Conservation (phyloP, 2,797 vertebrate genomes). For the Adrianichthys oophorus region DNA sequence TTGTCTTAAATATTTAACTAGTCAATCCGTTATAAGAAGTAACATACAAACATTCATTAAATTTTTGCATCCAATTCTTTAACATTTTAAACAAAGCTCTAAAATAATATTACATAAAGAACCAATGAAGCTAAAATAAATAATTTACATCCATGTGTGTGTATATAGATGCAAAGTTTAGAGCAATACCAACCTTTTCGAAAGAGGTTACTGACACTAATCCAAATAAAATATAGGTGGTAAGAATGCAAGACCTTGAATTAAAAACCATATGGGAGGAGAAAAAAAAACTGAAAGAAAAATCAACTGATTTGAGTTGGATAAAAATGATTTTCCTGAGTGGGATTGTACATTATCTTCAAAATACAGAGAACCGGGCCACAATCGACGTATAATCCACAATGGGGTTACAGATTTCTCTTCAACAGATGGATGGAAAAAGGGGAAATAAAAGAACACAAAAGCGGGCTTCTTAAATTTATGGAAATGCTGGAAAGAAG, state of each 20-base stretch:
- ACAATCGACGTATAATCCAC: conserved; percentile 72
- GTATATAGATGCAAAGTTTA: conserved; percentile 89
- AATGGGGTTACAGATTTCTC: conserved; percentile 66
- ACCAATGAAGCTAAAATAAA: conserved; percentile 85
- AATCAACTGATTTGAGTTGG: conserved; percentile 53
- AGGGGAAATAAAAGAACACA: conserved; percentile 57
- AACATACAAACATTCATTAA: neutral
- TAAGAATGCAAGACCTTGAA: conserved; percentile 93
- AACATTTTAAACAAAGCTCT: conserved; percentile 57
- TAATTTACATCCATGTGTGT: conserved; percentile 57
- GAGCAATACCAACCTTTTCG: conserved; percentile 99
- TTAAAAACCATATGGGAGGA: conserved; percentile 63
- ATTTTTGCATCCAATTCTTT: conserved; percentile 34
- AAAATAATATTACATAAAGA: conserved; percentile 76
- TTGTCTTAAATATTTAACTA: no score
- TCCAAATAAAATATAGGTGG: conserved; percentile 91
- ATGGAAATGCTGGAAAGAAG: conserved; percentile 38
- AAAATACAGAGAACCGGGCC: conserved; percentile 60
- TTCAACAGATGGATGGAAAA: conserved; percentile 64
- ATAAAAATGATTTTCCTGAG: conserved; percentile 63
- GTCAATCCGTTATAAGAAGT: no score
- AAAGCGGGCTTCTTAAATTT: conserved; percentile 59
- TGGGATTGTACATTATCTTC: conserved; percentile 66
- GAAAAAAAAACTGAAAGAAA: conserved; percentile 5
- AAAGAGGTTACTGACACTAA: conserved; percentile 99